Percentiles rank a stretch among this genome's conserved stretches.
phyloP scores from a whole-genome alignment of 2,113 vertebrate species.

The Halichoeres trimaculatus region DNA sequence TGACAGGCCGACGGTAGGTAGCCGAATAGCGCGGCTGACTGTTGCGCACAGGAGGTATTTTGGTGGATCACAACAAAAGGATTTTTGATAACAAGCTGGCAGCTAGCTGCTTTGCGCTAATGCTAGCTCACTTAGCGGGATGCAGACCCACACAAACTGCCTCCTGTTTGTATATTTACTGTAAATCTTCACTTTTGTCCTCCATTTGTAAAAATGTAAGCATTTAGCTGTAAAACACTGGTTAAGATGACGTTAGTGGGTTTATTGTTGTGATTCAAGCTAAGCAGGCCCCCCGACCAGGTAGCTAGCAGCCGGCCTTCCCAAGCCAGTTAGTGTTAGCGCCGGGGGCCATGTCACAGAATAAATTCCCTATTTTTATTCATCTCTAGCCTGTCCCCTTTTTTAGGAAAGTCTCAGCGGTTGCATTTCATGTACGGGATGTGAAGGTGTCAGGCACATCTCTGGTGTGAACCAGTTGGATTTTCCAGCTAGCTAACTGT shows the following conservation, averaged over 20 bases:
- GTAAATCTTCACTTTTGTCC: not conserved
- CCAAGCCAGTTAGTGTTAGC: conserved; percentile 34
- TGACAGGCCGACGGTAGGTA: conserved; percentile 19
- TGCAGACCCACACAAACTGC: not conserved
- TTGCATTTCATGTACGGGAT: not conserved
- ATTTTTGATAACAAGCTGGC: conserved; percentile 79
- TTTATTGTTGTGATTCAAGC: conserved; percentile 60
- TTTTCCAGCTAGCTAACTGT: conserved; percentile 27
- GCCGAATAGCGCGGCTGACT: conserved; percentile 54
- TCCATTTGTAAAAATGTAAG: not conserved
- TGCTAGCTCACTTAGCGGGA: conserved; percentile 52
- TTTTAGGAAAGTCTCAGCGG: not conserved
- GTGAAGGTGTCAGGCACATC: conserved; percentile 3
- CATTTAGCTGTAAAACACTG: not conserved
- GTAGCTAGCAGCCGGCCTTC: conserved; percentile 70
- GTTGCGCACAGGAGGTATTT: conserved; percentile 66
- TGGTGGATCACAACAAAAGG: conserved; percentile 81
- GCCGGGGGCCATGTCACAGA: conserved; percentile 38
- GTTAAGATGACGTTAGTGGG: conserved; percentile 20
- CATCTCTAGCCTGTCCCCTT: not conserved
- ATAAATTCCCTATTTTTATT: no score
- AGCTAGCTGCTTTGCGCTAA: conserved; percentile 71
- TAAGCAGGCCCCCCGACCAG: conserved; percentile 27
- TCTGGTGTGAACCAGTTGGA: conserved; percentile 15
- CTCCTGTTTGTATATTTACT: not conserved